A percentile compares a stretch with the other conserved stretches of the same genome.
Conservation (phyloP, 1,140 invertebrate species). For the Drosophila hydei region DNA sequence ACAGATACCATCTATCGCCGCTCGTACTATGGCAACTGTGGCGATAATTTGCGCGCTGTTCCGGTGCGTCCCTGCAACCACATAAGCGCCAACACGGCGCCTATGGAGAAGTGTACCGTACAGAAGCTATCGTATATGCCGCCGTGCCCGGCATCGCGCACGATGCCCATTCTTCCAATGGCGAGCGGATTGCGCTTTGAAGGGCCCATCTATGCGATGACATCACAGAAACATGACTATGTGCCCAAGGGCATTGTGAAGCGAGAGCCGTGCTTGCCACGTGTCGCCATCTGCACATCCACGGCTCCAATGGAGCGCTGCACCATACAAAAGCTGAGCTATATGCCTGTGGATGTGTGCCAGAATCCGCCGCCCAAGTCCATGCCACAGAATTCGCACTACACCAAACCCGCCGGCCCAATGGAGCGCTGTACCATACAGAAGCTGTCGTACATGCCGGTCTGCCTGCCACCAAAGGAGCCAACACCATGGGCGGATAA, state of each 20-base stretch:
- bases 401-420: conserved; percentile 82
- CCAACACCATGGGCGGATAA: conserved; percentile 85
- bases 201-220: conserved; percentile 89
- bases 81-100: conserved; percentile 75
- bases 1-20: conserved; percentile 86
- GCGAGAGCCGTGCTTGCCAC: conserved; percentile 85
- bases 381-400: conserved; percentile 82
- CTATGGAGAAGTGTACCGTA: conserved; percentile 84
- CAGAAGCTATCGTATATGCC: conserved; percentile 86
- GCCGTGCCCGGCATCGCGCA: conserved; percentile 83
- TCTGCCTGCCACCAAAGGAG: conserved; percentile 84
- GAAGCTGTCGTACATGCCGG: conserved; percentile 86
- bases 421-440: conserved; percentile 85
- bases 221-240: conserved; percentile 90
- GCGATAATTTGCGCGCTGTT: conserved; percentile 51
- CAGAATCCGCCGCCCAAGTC: conserved; percentile 80
- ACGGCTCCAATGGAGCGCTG: conserved; percentile 85
- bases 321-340: conserved; percentile 85
- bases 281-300: conserved; percentile 85
- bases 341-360: conserved; percentile 84
- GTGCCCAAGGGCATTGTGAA: conserved; percentile 86
- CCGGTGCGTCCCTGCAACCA: conserved; percentile 80
- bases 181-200: conserved; percentile 83
- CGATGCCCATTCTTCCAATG: conserved; percentile 72
- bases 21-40: conserved; percentile 85